phyloP scores from a whole-genome alignment of 2,797 vertebrate species.

The Poeciliopsis turneri region DNA sequence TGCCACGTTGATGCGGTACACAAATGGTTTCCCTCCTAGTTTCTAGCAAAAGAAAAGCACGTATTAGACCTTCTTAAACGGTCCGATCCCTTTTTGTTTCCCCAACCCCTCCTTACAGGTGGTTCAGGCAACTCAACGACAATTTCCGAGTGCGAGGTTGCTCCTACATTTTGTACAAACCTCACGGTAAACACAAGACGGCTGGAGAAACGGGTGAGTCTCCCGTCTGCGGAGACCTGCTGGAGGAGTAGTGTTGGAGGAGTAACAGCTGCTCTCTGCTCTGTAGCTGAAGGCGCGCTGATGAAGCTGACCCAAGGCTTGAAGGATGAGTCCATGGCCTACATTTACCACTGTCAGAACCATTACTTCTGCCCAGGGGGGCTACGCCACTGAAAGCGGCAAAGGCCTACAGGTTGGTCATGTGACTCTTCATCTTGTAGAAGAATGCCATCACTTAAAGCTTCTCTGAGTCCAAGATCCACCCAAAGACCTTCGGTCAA shows the following conservation, averaged over 20 bases:
- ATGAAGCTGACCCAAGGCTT: constrained; percentile 92
- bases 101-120: constrained; percentile 74
- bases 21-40: background rate
- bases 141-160: constrained; percentile 94
- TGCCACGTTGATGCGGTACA: constrained; percentile 94
- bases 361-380: constrained; percentile 98
- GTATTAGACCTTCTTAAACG: background rate
- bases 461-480: background rate
- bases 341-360: constrained; percentile 99
- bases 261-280: constrained; percentile 2
- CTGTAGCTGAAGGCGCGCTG: constrained; percentile 91
- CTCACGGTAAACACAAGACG: constrained; percentile 98
- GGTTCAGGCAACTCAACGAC: constrained; percentile 99
- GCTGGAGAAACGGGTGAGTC: constrained; percentile 94
- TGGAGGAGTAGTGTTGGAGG: background rate
- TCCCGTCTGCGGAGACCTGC: too few relatives aligned
- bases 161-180: constrained; percentile 97
- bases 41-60: background rate
- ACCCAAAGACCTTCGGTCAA: background rate
- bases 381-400: constrained; percentile 94
- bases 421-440: background rate
- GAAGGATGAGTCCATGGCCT: constrained; percentile 94
- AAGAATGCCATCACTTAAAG: background rate
- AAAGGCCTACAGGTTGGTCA: constrained; percentile 91
- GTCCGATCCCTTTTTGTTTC: background rate